Evolutionary conservation across 2,888 invertebrate species (phyloP).

Genomic region (Tridacna crocea): DNA sequence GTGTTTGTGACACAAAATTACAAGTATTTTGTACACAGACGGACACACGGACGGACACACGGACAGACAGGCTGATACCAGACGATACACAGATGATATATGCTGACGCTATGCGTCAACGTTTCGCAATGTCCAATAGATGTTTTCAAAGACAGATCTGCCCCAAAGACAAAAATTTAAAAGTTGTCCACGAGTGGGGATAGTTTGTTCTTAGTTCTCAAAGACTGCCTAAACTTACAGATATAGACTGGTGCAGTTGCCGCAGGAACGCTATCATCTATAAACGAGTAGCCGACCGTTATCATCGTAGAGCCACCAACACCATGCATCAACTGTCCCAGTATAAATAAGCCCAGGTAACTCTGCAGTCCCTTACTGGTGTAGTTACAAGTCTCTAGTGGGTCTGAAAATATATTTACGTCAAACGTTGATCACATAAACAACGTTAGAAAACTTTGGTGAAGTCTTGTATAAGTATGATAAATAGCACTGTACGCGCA

Average conservation of each 20-base stretch:
- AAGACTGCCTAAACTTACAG: constrained; percentile 61
- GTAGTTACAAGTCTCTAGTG: constrained; percentile 21
- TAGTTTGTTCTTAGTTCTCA: neutral
- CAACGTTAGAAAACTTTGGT: neutral
- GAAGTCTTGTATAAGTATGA: neutral
- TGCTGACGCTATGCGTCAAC: too few relatives aligned
- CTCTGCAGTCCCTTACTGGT: constrained; percentile 40
- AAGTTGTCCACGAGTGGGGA: too few relatives aligned
- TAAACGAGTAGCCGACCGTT: constrained; percentile 73
- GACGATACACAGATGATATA: too few relatives aligned
- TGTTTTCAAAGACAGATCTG: neutral
- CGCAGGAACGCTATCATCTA: constrained; percentile 76
- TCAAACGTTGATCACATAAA: neutral
- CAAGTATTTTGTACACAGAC: too few relatives aligned
- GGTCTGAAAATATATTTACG: constrained; percentile 6
- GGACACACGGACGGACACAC: too few relatives aligned
- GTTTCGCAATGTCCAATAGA: too few relatives aligned
- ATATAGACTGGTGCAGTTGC: constrained; percentile 73
- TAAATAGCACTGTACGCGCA: too few relatives aligned
- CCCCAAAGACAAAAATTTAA: neutral
- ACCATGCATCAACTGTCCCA: constrained; percentile 78
- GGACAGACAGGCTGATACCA: too few relatives aligned
- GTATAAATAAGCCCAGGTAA: constrained; percentile 73
- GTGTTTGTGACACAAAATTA: too few relatives aligned
- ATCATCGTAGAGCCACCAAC: constrained; percentile 78